Conservation (phyloP, 2,113 vertebrate genomes). For the Orthonyx spaldingii region DNA sequence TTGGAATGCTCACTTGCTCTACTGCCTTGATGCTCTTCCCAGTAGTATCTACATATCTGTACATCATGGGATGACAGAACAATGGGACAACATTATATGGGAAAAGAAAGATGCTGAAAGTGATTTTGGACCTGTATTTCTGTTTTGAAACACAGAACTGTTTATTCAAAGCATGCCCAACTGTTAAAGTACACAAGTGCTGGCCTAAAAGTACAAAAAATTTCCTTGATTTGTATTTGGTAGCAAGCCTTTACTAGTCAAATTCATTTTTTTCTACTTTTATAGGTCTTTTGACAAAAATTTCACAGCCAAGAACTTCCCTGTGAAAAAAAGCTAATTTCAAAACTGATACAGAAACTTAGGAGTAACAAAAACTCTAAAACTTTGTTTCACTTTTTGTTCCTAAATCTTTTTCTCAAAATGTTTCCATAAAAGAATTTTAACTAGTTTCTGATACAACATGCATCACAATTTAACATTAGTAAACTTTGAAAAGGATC, state of each 20-base stretch:
- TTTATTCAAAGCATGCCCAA: background rate
- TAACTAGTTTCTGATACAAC: background rate
- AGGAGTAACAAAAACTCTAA: background rate
- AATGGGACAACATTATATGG: background rate
- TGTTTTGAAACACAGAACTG: background rate
- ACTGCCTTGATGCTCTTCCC: background rate
- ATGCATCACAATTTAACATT: background rate
- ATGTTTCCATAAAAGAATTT: accelerated
- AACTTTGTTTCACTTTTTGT: background rate
- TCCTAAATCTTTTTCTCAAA: background rate
- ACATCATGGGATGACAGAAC: background rate
- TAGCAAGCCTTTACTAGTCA: background rate
- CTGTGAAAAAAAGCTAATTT: background rate
- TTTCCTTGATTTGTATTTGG: background rate
- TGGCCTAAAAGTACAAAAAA: background rate
- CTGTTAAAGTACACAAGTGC: background rate
- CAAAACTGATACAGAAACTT: background rate
- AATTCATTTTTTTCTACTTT: background rate
- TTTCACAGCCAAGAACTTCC: background rate
- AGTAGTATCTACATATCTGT: background rate
- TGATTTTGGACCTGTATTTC: background rate
- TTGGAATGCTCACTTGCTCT: background rate
- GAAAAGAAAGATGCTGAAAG: background rate
- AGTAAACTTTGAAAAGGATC: background rate
- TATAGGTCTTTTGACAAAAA: background rate